Percentiles rank a stretch among this genome's conserved stretches.
Conservation (phyloP, 2,888 invertebrate genomes). For the Stegophylla sp. region DNA sequence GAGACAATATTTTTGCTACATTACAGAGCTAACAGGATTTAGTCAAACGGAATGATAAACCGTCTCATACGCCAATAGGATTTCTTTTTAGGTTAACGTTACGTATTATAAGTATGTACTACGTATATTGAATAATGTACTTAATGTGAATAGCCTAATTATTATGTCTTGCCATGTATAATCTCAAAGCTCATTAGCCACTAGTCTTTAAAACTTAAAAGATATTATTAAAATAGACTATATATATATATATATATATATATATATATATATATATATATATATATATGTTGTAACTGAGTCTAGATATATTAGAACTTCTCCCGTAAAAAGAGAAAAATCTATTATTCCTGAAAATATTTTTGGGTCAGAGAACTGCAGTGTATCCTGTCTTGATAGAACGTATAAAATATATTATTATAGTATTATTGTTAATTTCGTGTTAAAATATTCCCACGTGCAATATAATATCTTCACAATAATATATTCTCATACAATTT, state of each 20-base stretch:
- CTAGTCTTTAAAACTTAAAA: too few relatives aligned
- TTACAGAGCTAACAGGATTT: background rate
- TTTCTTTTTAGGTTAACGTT: background rate
- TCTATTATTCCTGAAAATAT: background rate
- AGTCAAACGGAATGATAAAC: background rate
- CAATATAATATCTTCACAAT: background rate
- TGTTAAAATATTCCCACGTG: constrained; percentile 17
- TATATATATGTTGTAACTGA: background rate
- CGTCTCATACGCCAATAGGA: background rate
- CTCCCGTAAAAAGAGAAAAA: background rate
- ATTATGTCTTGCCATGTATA: too few relatives aligned
- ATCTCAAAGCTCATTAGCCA: too few relatives aligned
- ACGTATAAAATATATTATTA: background rate
- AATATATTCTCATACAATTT: background rate
- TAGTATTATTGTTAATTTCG: background rate
- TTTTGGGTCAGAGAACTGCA: background rate
- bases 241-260: background rate
- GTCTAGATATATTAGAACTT: background rate
- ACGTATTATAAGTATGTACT: background rate
- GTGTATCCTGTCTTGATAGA: background rate
- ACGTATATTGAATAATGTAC: too few relatives aligned
- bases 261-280: background rate
- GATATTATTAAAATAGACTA: too few relatives aligned
- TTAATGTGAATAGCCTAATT: too few relatives aligned
- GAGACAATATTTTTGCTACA: constrained; percentile 16